Percentiles rank a stretch among this genome's conserved stretches.
phyloP scores from a whole-genome alignment of 2,888 invertebrate species.

The Tinea pellionella region DNA sequence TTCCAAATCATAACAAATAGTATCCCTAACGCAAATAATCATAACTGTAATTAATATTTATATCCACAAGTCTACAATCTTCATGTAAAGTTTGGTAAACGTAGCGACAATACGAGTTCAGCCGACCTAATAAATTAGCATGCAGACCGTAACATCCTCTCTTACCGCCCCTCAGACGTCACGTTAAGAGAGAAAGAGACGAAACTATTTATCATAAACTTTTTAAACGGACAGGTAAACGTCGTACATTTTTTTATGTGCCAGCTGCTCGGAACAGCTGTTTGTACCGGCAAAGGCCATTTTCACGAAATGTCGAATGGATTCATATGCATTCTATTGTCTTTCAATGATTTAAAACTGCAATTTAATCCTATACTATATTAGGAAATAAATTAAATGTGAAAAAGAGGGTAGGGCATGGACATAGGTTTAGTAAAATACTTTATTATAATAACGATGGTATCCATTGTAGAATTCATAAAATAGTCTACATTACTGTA shows the following conservation, averaged over 20 bases:
- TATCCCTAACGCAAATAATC: no score
- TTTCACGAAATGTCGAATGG: background rate
- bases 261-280: constrained; percentile 67
- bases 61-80: background rate
- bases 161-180: background rate
- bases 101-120: background rate
- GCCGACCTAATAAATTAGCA: background rate
- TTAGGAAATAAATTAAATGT: background rate
- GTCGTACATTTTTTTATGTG: constrained; percentile 50
- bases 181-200: background rate
- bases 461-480: no score
- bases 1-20: no score
- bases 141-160: background rate
- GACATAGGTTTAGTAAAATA: no score
- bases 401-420: background rate
- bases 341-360: background rate
- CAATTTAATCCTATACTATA: background rate
- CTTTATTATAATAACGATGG: no score
- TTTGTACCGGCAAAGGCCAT: constrained; percentile 43
- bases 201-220: constrained; percentile 16
- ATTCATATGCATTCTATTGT: background rate
- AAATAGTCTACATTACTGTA: no score
- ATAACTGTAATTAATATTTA: no score
- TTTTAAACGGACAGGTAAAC: constrained; percentile 50
- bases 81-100: background rate